Conservation (phyloP, 2,797 vertebrate species). For the Melanotaenia maccullochi region DNA sequence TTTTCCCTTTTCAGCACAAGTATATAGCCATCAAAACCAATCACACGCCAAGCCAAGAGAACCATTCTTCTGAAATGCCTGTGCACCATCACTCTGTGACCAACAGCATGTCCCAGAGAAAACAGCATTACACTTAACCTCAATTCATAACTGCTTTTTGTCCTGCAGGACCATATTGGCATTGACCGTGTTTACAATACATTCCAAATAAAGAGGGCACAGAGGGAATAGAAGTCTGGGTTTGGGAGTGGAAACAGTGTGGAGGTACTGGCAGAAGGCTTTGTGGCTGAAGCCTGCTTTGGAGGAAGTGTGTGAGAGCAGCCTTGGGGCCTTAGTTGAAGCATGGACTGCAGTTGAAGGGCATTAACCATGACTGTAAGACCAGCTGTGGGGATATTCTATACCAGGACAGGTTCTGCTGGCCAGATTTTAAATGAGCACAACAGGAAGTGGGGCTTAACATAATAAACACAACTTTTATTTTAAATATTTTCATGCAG, state of each 20-base stretch:
- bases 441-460: constrained; percentile 69
- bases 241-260: constrained; percentile 60
- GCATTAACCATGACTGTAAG: constrained; percentile 78
- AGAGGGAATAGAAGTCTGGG: constrained; percentile 69
- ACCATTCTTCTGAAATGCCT: constrained; percentile 43
- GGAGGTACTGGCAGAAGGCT: constrained; percentile 59
- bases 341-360: constrained; percentile 69
- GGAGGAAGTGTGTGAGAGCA: constrained; percentile 71
- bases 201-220: constrained; percentile 77
- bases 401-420: constrained; percentile 33
- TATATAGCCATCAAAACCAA: constrained; percentile 61
- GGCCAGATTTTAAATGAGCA: constrained; percentile 74
- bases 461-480: constrained; percentile 61
- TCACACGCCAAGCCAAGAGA: constrained; percentile 41
- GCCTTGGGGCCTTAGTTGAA: constrained; percentile 69
- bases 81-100: constrained; percentile 55
- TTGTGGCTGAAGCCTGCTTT: constrained; percentile 47
- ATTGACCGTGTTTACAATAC: constrained; percentile 79
- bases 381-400: constrained; percentile 63
- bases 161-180: constrained; percentile 71
- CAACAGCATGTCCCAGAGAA: constrained; percentile 50
- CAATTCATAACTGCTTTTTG: constrained; percentile 73
- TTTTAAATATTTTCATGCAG: background rate
- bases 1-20: constrained; percentile 33
- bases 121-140: constrained; percentile 68